Evolutionary conservation across 2,113 vertebrate genomes (phyloP).

Genomic region (Dermatemys mawii): DNA sequence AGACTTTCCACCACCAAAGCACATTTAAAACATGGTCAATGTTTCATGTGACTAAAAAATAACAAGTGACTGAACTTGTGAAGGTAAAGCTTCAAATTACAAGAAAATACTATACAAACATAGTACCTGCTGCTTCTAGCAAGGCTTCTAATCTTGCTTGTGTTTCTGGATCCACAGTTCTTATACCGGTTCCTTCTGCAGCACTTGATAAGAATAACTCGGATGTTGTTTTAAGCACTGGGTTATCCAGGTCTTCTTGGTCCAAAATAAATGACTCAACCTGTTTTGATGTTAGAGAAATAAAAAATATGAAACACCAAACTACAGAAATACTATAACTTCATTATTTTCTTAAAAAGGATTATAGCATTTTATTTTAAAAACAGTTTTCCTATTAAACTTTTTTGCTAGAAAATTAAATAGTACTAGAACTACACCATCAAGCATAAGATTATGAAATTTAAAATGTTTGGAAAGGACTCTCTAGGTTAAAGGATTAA

Average conservation of each 20-base stretch:
- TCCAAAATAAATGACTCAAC: conserved; percentile 99
- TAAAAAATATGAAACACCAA: neutral
- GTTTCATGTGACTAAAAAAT: neutral
- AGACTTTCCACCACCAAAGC: neutral
- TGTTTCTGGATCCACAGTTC: conserved; percentile 98
- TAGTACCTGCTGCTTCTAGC: conserved; percentile 96
- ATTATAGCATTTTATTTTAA: neutral
- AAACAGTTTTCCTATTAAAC: neutral
- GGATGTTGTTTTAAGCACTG: conserved; percentile 97
- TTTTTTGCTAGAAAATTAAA: neutral
- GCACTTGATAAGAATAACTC: conserved; percentile 95
- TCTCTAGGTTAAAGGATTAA: neutral
- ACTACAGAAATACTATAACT: neutral
- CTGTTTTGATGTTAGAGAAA: conserved; percentile 78
- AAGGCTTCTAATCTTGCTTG: conserved; percentile 97
- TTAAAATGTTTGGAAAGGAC: neutral
- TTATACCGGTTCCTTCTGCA: conserved; percentile 94
- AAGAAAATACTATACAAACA: conserved; percentile 15
- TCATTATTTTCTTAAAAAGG: neutral
- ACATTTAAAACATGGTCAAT: neutral
- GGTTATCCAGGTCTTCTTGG: conserved; percentile 99
- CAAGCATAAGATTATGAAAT: neutral
- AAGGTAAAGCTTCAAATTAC: conserved; percentile 17
- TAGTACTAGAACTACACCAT: neutral
- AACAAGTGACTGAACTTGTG: neutral